Evolutionary conservation across 2,113 vertebrate species (phyloP).

Genomic region (Daboia siamensis): DNA sequence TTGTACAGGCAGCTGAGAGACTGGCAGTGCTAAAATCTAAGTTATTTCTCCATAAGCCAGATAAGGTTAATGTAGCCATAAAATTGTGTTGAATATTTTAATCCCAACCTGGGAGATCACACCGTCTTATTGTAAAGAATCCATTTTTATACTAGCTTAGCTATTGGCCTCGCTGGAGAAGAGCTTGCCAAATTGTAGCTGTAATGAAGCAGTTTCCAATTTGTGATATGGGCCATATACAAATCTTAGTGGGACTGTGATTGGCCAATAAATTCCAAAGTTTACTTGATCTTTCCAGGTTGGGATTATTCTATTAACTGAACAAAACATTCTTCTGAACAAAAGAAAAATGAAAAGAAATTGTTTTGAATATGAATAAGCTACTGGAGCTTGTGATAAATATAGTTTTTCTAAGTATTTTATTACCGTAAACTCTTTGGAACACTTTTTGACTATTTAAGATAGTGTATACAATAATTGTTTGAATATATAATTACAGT

Average conservation of each 20-base stretch:
- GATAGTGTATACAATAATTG: not conserved
- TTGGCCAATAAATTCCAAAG: not conserved
- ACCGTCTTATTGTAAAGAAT: constrained; percentile 1
- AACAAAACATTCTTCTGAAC: not conserved
- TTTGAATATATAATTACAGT: not conserved
- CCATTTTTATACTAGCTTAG: constrained; percentile 28
- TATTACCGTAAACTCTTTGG: not conserved
- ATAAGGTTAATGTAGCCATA: constrained; percentile 12
- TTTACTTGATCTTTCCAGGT: constrained; percentile 9
- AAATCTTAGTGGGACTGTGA: not conserved
- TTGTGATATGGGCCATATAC: constrained; percentile 14
- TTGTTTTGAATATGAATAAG: not conserved
- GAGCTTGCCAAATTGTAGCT: not conserved
- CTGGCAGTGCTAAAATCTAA: not conserved
- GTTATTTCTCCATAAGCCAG: constrained; percentile 17
- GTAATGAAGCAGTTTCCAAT: not conserved
- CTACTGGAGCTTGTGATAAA: not conserved
- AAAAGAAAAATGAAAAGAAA: not conserved
- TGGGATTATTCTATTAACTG: not conserved
- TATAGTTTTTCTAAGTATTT: not conserved
- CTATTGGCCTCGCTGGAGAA: not conserved
- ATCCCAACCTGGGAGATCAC: constrained; percentile 14
- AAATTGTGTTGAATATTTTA: constrained; percentile 16
- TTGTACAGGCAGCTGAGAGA: not conserved
- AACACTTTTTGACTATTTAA: not conserved